These are phyloP conservation scores for Lynx canadensis DNA, from an alignment of 2,113 vertebrate genomes.

Conservation along the genomic window DNA sequence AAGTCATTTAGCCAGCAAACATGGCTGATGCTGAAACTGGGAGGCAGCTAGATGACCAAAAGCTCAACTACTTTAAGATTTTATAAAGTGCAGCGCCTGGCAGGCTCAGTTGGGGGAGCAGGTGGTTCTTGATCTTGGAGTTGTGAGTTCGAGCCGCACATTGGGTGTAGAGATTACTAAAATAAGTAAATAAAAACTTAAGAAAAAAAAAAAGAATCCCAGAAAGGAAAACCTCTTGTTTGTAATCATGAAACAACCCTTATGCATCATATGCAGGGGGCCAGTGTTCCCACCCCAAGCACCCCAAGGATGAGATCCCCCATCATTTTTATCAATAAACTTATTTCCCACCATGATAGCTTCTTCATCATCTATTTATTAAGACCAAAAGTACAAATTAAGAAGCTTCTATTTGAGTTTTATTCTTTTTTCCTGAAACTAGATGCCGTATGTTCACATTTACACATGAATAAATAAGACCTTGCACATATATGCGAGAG, in stretches of 20 bases:
- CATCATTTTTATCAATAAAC: neutral
- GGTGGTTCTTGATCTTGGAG: neutral
- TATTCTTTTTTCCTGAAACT: slow-evolving; percentile 7
- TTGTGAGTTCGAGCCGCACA: neutral
- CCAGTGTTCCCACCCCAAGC: neutral
- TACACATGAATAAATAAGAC: neutral
- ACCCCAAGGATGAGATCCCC: neutral
- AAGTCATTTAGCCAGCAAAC: neutral
- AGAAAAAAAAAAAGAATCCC: neutral
- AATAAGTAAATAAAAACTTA: neutral
- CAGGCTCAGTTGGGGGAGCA: neutral
- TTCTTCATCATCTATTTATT: neutral
- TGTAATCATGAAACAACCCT: neutral
- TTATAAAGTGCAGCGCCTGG: neutral
- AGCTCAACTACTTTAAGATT: neutral
- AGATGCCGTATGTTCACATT: neutral
- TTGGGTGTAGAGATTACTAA: neutral
- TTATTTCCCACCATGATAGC: neutral
- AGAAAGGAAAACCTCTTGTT: neutral
- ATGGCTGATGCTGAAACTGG: neutral
- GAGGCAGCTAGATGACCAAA: neutral
- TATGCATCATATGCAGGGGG: neutral
- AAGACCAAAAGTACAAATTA: slow-evolving; percentile 11
- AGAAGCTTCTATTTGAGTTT: neutral
- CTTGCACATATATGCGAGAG: neutral